Percentiles rank a stretch among this genome's conserved stretches.
These are phyloP conservation scores for Sebastes oblongus DNA, from an alignment of 2,797 vertebrate species.

Conservation along the genomic window DNA sequence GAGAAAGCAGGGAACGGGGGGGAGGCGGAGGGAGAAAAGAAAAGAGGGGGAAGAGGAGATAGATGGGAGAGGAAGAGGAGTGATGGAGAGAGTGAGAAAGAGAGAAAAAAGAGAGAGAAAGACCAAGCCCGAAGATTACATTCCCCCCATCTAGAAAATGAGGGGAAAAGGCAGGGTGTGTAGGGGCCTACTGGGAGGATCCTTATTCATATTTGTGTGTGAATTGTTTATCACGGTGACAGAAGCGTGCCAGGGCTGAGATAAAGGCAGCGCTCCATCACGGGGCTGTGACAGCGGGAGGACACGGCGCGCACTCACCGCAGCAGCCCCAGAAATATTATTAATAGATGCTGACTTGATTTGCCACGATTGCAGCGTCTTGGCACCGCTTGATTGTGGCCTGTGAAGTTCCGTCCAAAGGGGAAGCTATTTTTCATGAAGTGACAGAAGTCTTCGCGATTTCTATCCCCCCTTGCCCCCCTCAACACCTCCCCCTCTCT, in stretches of 20 bases:
- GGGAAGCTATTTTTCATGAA: slow-evolving; percentile 99
- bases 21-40: slow-evolving; percentile 27
- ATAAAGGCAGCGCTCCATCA: slow-evolving; percentile 99
- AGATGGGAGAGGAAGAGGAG: slow-evolving; percentile 47
- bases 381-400: slow-evolving; percentile 95
- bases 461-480: slow-evolving; percentile 30
- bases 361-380: slow-evolving; percentile 96
- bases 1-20: slow-evolving; percentile 70
- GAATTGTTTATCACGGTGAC: slow-evolving; percentile 99
- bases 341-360: slow-evolving; percentile 99
- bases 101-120: slow-evolving; percentile 57
- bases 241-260: slow-evolving; percentile 98
- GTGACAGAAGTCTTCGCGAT: slow-evolving; percentile 91
- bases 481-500: background rate
- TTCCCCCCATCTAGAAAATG: slow-evolving; percentile 96
- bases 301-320: slow-evolving; percentile 86
- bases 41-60: slow-evolving; percentile 27
- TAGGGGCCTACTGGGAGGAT: slow-evolving; percentile 96
- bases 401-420: slow-evolving; percentile 99
- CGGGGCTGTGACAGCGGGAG: slow-evolving; percentile 95
- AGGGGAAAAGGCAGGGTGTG: slow-evolving; percentile 80
- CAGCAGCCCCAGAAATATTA: slow-evolving; percentile 98
- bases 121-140: slow-evolving; percentile 92
- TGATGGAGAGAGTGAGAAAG: slow-evolving; percentile 50
- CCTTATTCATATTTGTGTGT: slow-evolving; percentile 99